Conservation (phyloP, 2,797 vertebrate genomes). For the Spinibarbus caldwelli region DNA sequence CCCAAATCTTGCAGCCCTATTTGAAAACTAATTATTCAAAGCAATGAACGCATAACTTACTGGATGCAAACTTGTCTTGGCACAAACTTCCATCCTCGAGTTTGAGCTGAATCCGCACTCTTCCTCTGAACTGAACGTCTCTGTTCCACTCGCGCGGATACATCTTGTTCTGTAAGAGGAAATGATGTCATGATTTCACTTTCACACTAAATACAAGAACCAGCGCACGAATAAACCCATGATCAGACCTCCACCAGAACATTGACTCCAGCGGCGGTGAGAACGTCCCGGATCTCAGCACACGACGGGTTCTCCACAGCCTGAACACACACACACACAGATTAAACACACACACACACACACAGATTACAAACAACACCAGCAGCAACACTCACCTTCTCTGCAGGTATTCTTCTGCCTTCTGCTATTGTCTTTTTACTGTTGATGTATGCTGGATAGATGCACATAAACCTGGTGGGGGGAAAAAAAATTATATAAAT, state of each 20-base stretch:
- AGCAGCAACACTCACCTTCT: slow-evolving; percentile 80
- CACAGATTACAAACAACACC: neutral
- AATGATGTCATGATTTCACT: neutral
- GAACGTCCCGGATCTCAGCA: slow-evolving; percentile 91
- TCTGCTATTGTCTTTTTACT: slow-evolving; percentile 96
- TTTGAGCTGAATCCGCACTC: slow-evolving; percentile 91
- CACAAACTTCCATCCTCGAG: slow-evolving; percentile 88
- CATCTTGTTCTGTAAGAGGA: slow-evolving; percentile 86
- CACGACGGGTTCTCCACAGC: slow-evolving; percentile 96
- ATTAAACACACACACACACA: neutral
- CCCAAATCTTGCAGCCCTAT: neutral
- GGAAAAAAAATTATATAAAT: neutral
- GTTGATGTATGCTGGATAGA: slow-evolving; percentile 95
- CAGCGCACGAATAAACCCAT: fast-evolving
- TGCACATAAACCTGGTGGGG: slow-evolving; percentile 86
- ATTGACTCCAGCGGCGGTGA: slow-evolving; percentile 88
- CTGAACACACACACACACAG: slow-evolving; percentile 65
- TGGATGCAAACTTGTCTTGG: slow-evolving; percentile 87
- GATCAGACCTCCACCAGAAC: slow-evolving; percentile 85
- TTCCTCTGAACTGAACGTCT: slow-evolving; percentile 89
- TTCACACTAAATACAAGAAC: neutral
- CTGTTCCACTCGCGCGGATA: slow-evolving; percentile 95
- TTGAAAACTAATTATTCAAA: neutral
- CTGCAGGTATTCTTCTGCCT: slow-evolving; percentile 88
- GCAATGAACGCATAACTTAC: slow-evolving; percentile 75